Evolutionary conservation across 2,888 invertebrate genomes (phyloP).

Genomic region (Anticlea derivata): DNA sequence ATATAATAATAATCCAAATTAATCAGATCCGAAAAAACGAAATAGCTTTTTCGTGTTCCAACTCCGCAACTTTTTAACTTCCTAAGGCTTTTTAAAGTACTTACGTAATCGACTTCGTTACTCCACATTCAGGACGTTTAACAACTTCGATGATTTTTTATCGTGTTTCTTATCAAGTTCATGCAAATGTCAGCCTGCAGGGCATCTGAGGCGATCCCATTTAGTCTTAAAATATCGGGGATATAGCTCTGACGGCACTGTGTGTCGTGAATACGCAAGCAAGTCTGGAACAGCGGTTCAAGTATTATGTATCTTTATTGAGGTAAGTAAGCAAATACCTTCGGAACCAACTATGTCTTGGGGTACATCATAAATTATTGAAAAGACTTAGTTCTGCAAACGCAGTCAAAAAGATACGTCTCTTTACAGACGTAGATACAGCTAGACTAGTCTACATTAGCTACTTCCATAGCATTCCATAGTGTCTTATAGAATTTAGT

Average conservation of each 20-base stretch:
- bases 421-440: too few species aligned
- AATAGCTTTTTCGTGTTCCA: slow-evolving; percentile 24
- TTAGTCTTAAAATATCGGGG: slow-evolving; percentile 4
- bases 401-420: too few species aligned
- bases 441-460: too few species aligned
- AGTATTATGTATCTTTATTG: too few species aligned
- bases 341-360: too few species aligned
- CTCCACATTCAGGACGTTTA: slow-evolving; percentile 16
- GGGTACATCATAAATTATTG: too few species aligned
- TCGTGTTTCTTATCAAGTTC: slow-evolving; percentile 18
- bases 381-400: too few species aligned
- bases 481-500: too few species aligned
- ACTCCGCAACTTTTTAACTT: slow-evolving; percentile 19
- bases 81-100: slow-evolving; percentile 18
- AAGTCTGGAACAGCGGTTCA: neutral
- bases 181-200: slow-evolving; percentile 13
- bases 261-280: neutral
- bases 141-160: slow-evolving; percentile 23
- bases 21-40: slow-evolving; percentile 11
- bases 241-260: neutral
- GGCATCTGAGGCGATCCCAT: slow-evolving; percentile 11
- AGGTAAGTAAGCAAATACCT: too few species aligned
- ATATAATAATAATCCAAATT: slow-evolving; percentile 17
- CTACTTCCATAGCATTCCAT: too few species aligned
- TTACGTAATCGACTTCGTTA: slow-evolving; percentile 17